Evolutionary conservation across 2,113 vertebrate species (phyloP).

Genomic region (Sorex araneus): DNA sequence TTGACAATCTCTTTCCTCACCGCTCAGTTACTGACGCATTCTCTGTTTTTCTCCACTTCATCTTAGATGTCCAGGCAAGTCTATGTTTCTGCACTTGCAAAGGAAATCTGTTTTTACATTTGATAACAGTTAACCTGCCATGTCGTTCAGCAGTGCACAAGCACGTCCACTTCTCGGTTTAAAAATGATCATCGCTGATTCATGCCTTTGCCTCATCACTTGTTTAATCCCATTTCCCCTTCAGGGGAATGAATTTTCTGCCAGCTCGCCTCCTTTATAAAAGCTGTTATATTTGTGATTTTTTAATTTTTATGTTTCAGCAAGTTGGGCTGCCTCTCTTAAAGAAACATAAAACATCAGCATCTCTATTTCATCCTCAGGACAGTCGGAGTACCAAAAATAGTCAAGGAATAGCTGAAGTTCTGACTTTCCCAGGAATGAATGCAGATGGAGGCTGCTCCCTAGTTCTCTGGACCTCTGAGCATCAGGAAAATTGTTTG

Average conservation of each 20-base stretch:
- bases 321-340: constrained; percentile 67
- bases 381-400: constrained; percentile 69
- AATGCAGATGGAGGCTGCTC: neutral
- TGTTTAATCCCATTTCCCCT: constrained; percentile 61
- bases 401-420: constrained; percentile 66
- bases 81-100: constrained; percentile 36
- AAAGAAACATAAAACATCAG: constrained; percentile 79
- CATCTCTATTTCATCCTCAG: constrained; percentile 67
- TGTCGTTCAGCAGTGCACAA: constrained; percentile 63
- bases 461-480: neutral
- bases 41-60: neutral
- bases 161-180: constrained; percentile 76
- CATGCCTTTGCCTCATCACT: constrained; percentile 76
- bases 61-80: neutral
- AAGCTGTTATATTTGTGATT: constrained; percentile 81
- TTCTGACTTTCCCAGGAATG: constrained; percentile 12
- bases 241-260: constrained; percentile 69
- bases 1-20: accelerated
- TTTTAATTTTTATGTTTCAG: constrained; percentile 83
- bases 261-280: constrained; percentile 69
- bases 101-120: constrained; percentile 69
- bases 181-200: constrained; percentile 70
- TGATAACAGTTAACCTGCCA: constrained; percentile 47
- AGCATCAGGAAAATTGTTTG: constrained; percentile 52
- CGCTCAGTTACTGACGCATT: neutral